These are phyloP conservation scores for Simalia tracyae DNA, from an alignment of 2,797 vertebrate species.

Conservation along the genomic window DNA sequence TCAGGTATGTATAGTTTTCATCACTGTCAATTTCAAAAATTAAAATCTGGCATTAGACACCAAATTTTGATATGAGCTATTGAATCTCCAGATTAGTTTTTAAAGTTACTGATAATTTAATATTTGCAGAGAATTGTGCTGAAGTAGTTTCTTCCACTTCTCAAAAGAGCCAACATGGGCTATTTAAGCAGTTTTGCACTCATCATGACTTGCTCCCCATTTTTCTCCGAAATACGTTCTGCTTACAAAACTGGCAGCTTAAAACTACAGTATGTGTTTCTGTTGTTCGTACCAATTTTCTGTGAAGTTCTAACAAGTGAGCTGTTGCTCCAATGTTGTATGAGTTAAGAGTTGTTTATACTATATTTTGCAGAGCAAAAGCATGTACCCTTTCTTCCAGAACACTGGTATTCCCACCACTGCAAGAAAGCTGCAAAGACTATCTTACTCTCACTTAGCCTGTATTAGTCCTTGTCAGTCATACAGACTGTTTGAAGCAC, in stretches of 20 bases:
- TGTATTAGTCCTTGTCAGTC: background rate
- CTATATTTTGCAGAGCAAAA: background rate
- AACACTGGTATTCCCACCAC: background rate
- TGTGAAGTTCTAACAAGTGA: conserved; percentile 3
- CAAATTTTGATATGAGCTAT: background rate
- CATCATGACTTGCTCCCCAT: background rate
- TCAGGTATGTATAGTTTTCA: background rate
- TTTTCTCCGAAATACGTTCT: background rate
- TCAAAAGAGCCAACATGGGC: background rate
- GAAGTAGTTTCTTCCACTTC: background rate
- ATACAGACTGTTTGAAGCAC: background rate
- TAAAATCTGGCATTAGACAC: background rate
- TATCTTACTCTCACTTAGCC: background rate
- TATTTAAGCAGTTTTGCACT: conserved; percentile 10
- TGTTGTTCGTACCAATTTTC: background rate
- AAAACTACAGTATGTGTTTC: background rate
- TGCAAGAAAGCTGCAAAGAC: background rate
- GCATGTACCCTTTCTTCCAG: background rate
- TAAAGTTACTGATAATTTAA: background rate
- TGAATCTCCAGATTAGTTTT: background rate
- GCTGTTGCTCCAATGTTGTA: background rate
- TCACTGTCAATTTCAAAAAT: background rate
- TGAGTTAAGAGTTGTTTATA: conserved; percentile 7
- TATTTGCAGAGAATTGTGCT: background rate
- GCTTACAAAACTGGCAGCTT: conserved; percentile 12